These are phyloP conservation scores for Odontamblyopus lacepedii DNA, from an alignment of 2,797 vertebrate genomes.

Conservation along the genomic window DNA sequence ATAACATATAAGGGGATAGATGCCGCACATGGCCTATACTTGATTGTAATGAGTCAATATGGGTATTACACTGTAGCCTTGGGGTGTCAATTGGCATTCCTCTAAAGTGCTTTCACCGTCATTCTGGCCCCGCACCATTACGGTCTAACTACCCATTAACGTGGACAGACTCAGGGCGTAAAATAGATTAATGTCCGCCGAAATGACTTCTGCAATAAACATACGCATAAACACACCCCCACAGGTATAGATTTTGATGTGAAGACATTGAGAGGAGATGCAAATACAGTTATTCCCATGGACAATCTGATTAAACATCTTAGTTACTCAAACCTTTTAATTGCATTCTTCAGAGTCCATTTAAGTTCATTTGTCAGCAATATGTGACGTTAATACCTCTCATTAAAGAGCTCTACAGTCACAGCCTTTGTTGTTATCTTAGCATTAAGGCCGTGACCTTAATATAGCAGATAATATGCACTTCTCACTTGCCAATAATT, in stretches of 20 bases:
- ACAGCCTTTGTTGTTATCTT: slow-evolving; percentile 8
- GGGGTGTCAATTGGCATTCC: slow-evolving; percentile 64
- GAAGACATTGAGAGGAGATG: slow-evolving; percentile 33
- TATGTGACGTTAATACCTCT: slow-evolving; percentile 12
- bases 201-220: slow-evolving; percentile 65
- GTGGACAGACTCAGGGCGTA: slow-evolving; percentile 56
- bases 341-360: slow-evolving; percentile 38
- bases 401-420: slow-evolving; percentile 5
- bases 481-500: slow-evolving; percentile 23
- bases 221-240: slow-evolving; percentile 66
- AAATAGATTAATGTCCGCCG: slow-evolving; percentile 65
- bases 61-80: slow-evolving; percentile 62
- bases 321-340: slow-evolving; percentile 55
- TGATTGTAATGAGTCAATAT: slow-evolving; percentile 58
- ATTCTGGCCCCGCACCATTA: slow-evolving; percentile 66
- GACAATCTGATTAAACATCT: slow-evolving; percentile 47
- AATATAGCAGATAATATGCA: slow-evolving; percentile 26
- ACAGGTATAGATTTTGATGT: slow-evolving; percentile 49
- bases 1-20: slow-evolving; percentile 30
- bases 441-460: slow-evolving; percentile 8
- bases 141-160: slow-evolving; percentile 68
- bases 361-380: slow-evolving; percentile 27
- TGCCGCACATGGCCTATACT: slow-evolving; percentile 26
- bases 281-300: neutral
- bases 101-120: slow-evolving; percentile 61